Evolutionary conservation across 2,888 invertebrate genomes (phyloP).

Genomic region (Lathronympha strigana): DNA sequence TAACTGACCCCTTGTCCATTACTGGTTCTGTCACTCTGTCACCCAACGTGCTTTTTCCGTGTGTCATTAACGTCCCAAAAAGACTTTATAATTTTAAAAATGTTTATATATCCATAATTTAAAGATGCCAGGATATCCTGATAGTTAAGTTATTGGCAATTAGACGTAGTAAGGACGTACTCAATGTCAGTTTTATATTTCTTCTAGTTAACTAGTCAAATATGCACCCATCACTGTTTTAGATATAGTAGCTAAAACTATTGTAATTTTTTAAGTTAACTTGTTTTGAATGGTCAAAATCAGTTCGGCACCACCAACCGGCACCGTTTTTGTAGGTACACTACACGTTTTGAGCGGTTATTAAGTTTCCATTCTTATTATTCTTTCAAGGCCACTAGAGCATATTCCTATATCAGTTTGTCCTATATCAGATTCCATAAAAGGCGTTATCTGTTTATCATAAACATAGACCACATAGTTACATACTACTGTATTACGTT

Average conservation of each 20-base stretch:
- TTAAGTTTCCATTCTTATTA: too few relatives aligned
- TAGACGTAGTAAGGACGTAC: slow-evolving; percentile 19
- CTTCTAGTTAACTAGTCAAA: not conserved
- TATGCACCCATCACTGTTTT: too few relatives aligned
- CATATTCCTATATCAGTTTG: not conserved
- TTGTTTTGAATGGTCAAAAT: too few relatives aligned
- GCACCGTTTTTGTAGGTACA: too few relatives aligned
- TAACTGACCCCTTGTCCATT: too few relatives aligned
- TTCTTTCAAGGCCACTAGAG: too few relatives aligned
- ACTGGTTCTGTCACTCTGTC: too few relatives aligned
- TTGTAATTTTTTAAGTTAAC: too few relatives aligned
- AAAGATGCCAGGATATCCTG: slow-evolving; percentile 26
- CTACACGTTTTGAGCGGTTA: too few relatives aligned
- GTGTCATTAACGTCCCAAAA: not conserved
- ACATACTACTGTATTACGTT: slow-evolving; percentile 23
- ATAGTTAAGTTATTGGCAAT: slow-evolving; percentile 2
- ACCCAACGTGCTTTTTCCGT: too few relatives aligned
- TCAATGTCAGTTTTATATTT: slow-evolving; percentile 21
- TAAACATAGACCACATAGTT: slow-evolving; percentile 8
- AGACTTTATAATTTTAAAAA: not conserved
- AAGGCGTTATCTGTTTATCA: slow-evolving; percentile 1
- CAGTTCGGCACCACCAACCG: too few relatives aligned
- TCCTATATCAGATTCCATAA: slow-evolving; percentile 11
- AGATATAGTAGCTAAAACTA: too few relatives aligned
- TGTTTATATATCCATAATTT: not conserved